Percentiles rank a stretch among this genome's conserved stretches.
Evolutionary conservation across 2,888 invertebrate genomes (phyloP).

Genomic region (Periphyllus acericola): DNA sequence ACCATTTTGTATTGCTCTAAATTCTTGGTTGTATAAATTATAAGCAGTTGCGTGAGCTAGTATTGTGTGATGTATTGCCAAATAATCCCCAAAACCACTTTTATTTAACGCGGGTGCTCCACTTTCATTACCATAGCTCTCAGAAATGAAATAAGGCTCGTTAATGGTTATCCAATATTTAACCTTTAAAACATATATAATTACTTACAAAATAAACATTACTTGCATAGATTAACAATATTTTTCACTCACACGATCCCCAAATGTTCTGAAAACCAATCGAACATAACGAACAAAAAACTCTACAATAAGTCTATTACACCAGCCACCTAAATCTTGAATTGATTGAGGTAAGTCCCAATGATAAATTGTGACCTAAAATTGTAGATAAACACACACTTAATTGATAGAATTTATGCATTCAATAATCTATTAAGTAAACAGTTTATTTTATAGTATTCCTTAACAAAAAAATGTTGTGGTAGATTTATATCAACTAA

Average conservation of each 20-base stretch:
- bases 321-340: slow-evolving; percentile 74
- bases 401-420: not conserved
- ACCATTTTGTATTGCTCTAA: slow-evolving; percentile 71
- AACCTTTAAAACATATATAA: slow-evolving; percentile 65
- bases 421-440: not conserved
- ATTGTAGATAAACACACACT: not conserved
- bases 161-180: slow-evolving; percentile 77
- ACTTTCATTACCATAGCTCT: slow-evolving; percentile 64
- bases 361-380: slow-evolving; percentile 69
- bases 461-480: no score
- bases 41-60: slow-evolving; percentile 76
- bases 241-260: slow-evolving; percentile 68
- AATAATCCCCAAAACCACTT: slow-evolving; percentile 73
- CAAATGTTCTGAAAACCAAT: slow-evolving; percentile 70
- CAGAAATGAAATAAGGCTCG: slow-evolving; percentile 69
- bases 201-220: not conserved
- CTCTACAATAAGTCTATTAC: slow-evolving; percentile 74
- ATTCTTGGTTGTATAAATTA: slow-evolving; percentile 73
- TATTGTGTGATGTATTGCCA: slow-evolving; percentile 74
- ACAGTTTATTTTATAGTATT: not conserved
- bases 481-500: not conserved
- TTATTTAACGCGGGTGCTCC: slow-evolving; percentile 66
- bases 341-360: slow-evolving; percentile 74
- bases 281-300: slow-evolving; percentile 74
- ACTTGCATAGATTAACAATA: not conserved